Base-by-base conservation (phyloP, 2,888 invertebrate genomes). In the Microctonus brassicae region DNA sequence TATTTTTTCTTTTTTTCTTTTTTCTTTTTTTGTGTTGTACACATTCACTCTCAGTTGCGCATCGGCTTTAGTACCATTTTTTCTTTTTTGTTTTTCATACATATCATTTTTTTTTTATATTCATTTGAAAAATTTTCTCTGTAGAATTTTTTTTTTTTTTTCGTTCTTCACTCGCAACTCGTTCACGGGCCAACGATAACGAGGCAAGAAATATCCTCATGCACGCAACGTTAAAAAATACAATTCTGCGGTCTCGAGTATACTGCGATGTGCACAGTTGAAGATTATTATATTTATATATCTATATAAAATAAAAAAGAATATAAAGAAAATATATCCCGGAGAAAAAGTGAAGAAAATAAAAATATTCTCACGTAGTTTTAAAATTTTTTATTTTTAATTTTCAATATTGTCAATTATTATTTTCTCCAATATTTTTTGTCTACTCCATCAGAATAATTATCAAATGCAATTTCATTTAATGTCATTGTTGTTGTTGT, bases 201-300 rank as follows among this genome's bases (percentile, higher is more conserved):
- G 81, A 83, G 78, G 72, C 78, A 67, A 73, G n/a, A 77, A 78
- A 77, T 78, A 75, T 73, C 17, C 47, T 47, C 70, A 68, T 71
- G 67, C 73, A 76, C 70, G 75, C 73, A 75, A 76, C 73, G 75
- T 70, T 63, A 62, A 72, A 76, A 78, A 81, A 78, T 77, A 78
- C 52, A 66, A 62, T 47, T 55, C 77, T 76, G 73, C 71, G 57
- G 73, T 64, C 63, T 69, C 65, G 47, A 67, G 73, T 60, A 74
- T 10, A 53, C 20, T 33, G 34, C 26, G 52, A 42, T 47, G 52
- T 47, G 22, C 2, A 60, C 22, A 63, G 34, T 63, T 26, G 29
- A n/a, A 17, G 29, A 63, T 26, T 11, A 47, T 29, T n/a, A 11
- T 26, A 29, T 17, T 52, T 47, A 47, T 24, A 29, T 24, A 42